These are phyloP conservation scores for Polydesmus complanatus DNA, from an alignment of 2,888 invertebrate species.

Conservation along the genomic window DNA sequence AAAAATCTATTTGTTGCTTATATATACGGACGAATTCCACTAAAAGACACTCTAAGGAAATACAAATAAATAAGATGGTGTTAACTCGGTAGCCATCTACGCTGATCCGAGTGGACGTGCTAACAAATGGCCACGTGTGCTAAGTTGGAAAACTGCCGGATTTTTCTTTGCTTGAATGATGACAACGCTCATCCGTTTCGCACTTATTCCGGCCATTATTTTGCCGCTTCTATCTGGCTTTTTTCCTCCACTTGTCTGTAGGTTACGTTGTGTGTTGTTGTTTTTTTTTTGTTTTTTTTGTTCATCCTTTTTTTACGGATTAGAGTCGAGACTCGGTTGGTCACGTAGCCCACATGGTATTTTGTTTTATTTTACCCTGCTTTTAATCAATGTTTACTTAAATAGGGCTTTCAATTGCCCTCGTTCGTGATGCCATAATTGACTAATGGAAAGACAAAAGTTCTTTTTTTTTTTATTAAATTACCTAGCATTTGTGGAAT, in stretches of 20 bases:
- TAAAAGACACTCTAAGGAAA: neutral
- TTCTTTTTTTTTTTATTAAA: too few species aligned
- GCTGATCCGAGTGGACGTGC: neutral
- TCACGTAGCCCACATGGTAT: too few species aligned
- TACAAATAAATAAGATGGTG: neutral
- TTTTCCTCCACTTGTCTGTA: too few species aligned
- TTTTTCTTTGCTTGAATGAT: neutral
- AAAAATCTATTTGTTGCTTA: neutral
- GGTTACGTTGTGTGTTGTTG: too few species aligned
- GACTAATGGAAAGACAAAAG: too few species aligned
- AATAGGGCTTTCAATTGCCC: too few species aligned
- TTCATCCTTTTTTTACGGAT: neutral
- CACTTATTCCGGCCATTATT: too few species aligned
- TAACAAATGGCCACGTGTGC: neutral
- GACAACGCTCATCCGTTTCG: neutral
- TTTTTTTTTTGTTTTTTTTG: neutral
- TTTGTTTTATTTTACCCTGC: too few species aligned
- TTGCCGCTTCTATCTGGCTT: too few species aligned
- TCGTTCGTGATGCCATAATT: too few species aligned
- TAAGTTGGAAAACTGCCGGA: neutral
- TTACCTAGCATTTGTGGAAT: too few species aligned
- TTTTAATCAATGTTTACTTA: too few species aligned
- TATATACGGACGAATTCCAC: neutral
- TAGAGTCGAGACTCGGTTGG: neutral
- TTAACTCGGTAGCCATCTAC: neutral